Base-by-base conservation (phyloP, 92 coral and sea anemone species). In the Isaurus tuberculatus region DNA sequence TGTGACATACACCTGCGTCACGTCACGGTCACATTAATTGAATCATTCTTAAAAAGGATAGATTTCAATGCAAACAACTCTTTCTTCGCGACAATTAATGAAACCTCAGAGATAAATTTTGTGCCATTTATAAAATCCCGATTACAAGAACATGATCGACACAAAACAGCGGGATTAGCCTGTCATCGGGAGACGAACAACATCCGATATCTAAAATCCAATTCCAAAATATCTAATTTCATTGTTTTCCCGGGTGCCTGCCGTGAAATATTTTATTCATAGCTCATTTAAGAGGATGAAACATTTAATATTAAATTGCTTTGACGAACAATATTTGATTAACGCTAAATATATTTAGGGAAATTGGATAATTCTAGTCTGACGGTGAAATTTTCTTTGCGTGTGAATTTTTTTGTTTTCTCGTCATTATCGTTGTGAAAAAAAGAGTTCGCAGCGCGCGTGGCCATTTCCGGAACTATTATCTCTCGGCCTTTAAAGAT, bases 391-490 rank as follows among this genome's bases (percentile, higher is more conserved):
- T 49, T 49, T 49, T 49, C 15, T 49, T 49, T 49, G 58, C 58
- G 15, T 11, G 58, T 49, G 58, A 1, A 11, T 1, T 49, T 49
- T 49, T 49, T 49, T 49, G 58, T 49, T 49, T 49, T 49, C 58
- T 49, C 15, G 58, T 49, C 58, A 49, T 49, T 49, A 49, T 49
- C 58, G 11, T 49, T 49, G 19, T 49, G 58, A 49, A 49, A 49
- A 5, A 49, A 49, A 11, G 16, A 31, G 36, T 77, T 58, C 69
- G 51, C 55, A 14, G 29, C 51, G 70, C 25, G 82, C 69, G 70
- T 60, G 70, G 33, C 82, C 82, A 88, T 87, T 83, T 94, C 98
- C 98, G 98, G 97, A 25, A 73, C 83, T 32, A 23, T 91, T 89
- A 57, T 72, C 83, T 86, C 90, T 73, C 73, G 65, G 86, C 87